These are phyloP conservation scores for Scaptomyza montana DNA, from an alignment of 1,140 invertebrate genomes.

Conservation along the genomic window DNA sequence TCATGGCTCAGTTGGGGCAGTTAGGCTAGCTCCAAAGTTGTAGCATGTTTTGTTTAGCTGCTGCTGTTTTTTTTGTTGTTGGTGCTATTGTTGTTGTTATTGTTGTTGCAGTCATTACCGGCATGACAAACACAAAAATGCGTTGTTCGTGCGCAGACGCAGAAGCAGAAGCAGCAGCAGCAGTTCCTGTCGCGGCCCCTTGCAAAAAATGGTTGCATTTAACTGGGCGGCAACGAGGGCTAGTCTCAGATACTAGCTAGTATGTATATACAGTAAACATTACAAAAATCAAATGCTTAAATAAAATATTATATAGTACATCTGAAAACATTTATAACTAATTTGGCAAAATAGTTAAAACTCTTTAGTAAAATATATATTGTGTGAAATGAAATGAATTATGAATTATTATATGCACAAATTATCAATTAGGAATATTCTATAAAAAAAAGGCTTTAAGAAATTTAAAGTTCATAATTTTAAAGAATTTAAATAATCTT, in stretches of 20 bases:
- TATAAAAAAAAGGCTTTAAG: too few relatives aligned
- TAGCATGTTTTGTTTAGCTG: constrained; percentile 57
- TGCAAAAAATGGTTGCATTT: constrained; percentile 66
- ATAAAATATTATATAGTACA: not conserved
- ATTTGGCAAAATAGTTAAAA: too few relatives aligned
- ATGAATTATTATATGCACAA: too few relatives aligned
- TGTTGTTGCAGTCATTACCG: constrained; percentile 75
- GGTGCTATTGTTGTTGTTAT: constrained; percentile 27
- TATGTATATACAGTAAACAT: constrained; percentile 25
- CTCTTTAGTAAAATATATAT: too few relatives aligned
- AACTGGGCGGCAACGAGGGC: constrained; percentile 67
- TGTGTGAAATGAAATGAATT: too few relatives aligned
- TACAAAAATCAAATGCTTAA: not conserved
- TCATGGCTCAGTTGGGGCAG: constrained; percentile 81
- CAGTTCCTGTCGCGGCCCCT: constrained; percentile 15
- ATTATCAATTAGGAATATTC: too few relatives aligned
- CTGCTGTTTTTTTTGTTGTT: constrained; percentile 41
- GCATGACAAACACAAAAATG: constrained; percentile 83
- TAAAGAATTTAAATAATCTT: too few relatives aligned
- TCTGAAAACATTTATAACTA: too few relatives aligned
- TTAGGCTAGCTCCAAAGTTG: constrained; percentile 68
- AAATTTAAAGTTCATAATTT: too few relatives aligned
- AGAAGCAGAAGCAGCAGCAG: constrained; percentile 14
- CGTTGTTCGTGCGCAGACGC: constrained; percentile 70
- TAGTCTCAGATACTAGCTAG: constrained; percentile 40